Conservation (phyloP, 2,888 invertebrate species). For the Lasioglossum figueresi region DNA sequence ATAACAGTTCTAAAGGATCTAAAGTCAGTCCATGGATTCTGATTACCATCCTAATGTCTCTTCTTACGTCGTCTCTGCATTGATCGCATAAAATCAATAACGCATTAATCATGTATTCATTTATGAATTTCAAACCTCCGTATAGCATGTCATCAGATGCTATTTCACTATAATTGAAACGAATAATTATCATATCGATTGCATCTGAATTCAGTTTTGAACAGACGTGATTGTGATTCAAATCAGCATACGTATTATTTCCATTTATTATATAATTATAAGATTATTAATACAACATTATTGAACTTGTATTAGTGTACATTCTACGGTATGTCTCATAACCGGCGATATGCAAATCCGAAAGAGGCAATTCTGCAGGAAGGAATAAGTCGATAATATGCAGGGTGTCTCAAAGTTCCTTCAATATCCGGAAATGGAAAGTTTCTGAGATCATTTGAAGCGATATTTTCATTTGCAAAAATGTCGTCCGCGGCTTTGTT, state of each 20-base stretch:
- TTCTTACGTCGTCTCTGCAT: background rate
- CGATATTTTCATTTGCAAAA: no score
- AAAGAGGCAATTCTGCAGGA: background rate
- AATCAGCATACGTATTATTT: background rate
- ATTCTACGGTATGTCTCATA: background rate
- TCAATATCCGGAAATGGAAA: no score
- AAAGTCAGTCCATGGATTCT: background rate
- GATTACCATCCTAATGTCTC: background rate
- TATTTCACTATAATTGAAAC: background rate
- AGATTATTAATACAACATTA: background rate
- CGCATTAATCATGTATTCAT: constrained; percentile 5
- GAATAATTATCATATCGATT: constrained; percentile 1
- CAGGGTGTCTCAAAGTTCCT: no score
- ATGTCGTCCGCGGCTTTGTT: no score
- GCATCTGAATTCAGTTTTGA: background rate
- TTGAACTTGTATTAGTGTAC: background rate
- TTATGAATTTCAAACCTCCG: background rate
- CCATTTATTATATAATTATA: background rate
- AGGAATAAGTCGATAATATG: background rate
- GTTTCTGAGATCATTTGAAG: no score
- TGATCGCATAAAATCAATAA: background rate
- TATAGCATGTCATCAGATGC: background rate
- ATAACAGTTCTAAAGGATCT: background rate
- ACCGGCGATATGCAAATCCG: background rate
- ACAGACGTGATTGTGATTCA: background rate